Evolutionary conservation across 2,888 invertebrate genomes (phyloP).

Genomic region (Dryobota labecula): DNA sequence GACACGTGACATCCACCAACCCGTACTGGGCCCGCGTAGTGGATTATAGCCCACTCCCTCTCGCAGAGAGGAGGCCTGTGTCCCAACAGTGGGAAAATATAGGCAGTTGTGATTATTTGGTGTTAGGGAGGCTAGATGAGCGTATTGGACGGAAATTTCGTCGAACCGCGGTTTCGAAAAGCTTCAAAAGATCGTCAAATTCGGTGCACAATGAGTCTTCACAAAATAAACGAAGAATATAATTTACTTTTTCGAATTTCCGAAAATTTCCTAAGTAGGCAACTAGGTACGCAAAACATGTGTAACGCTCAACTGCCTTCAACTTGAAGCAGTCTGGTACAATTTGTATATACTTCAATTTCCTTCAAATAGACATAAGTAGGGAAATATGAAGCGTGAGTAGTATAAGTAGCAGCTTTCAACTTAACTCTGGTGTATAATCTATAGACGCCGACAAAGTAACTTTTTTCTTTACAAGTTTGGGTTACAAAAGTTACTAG

Average conservation of each 20-base stretch:
- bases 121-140: neutral
- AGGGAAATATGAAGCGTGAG: conserved; percentile 2
- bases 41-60: neutral
- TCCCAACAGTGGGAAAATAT: neutral
- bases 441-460: neutral
- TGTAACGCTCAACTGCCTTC: neutral
- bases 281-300: neutral
- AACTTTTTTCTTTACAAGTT: conserved; percentile 16
- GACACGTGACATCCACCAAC: neutral
- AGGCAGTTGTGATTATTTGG: neutral
- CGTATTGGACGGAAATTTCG: neutral
- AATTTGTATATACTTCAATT: neutral
- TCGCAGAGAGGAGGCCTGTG: neutral
- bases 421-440: conserved; percentile 7
- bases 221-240: too few species aligned
- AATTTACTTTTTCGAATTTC: too few species aligned
- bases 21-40: too few species aligned
- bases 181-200: neutral
- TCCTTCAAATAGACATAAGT: neutral
- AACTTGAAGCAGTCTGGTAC: neutral
- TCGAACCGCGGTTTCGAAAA: neutral
- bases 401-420: neutral
- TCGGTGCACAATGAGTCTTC: neutral
- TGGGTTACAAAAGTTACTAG: conserved; percentile 14
- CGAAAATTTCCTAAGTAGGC: neutral